Base-by-base conservation (phyloP, 2,888 invertebrate genomes). In the Cheilosia grossa region DNA sequence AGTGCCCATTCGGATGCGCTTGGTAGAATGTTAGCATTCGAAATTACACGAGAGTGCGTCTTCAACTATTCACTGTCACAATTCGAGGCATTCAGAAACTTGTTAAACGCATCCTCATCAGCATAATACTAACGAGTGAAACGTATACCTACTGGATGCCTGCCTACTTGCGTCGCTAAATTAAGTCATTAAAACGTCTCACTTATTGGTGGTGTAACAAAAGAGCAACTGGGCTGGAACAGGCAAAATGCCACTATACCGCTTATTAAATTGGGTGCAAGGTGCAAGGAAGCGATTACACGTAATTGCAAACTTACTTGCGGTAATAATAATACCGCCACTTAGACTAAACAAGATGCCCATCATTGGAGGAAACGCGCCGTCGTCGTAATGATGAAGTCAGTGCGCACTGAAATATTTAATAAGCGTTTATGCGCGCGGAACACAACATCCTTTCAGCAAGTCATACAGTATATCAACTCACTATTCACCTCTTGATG, bases 221-320 rank as follows among this genome's bases (percentile, higher is more conserved):
- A 72, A 53, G 53, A 42, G n/a, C 49, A 58, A 67, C 49, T 49
- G 49, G 49, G 10, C 24, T 53, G 42, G 53, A 17, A 64, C 27
- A 47, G 21, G 49, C 54, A 61, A 42, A 19, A 37, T 17, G 54
- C 63, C 37, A 19, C 40, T 51, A 63, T 67, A 63, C 78, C 59
- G 58, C 58, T 72, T 81, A 77, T 81, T 85, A 75, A 85, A 85
- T 81, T 77, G 67, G 40, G 81, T 81, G 81, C 85, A 90, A 90
- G 90, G 89, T 91, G 89, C 89, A 91, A 91, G 90, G 89, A 90
- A 91, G 87, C 91, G 89, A 90, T 91, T 90, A 90, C 81, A 88
- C 81, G 88, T 91, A 91, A 91, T 91, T 90, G 90, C 89, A 87
- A 88, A 89, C 88, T 90, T 89, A 90, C 89, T 89, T 89, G 90